These are phyloP conservation scores for Folsomia candida DNA, from an alignment of 2,888 invertebrate genomes.

Conservation along the genomic window DNA sequence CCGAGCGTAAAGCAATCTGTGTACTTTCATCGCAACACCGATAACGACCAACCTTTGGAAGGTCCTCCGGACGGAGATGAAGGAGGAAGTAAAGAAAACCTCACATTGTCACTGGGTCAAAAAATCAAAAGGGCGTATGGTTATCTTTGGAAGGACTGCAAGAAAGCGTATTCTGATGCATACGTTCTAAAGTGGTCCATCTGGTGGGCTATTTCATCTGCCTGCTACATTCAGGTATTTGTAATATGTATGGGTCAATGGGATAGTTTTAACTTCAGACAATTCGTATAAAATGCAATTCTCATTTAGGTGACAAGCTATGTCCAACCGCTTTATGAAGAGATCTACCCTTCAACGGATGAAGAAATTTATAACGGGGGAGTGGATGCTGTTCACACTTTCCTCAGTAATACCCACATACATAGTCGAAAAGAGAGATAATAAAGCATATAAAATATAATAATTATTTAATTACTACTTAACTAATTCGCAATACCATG, in stretches of 20 bases:
- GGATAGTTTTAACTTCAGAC: no score
- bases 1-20: slow-evolving; percentile 63
- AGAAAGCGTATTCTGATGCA: slow-evolving; percentile 61
- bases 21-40: slow-evolving; percentile 48
- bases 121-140: no score
- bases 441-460: not conserved
- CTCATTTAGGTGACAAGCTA: no score
- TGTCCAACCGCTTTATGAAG: slow-evolving; percentile 79
- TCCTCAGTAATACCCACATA: slow-evolving; percentile 55
- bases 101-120: no score
- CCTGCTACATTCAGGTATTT: slow-evolving; percentile 64
- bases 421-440: not conserved
- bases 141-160: slow-evolving; percentile 63
- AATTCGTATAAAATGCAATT: no score
- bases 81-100: not conserved
- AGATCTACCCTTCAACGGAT: slow-evolving; percentile 56
- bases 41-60: no score
- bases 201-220: slow-evolving; percentile 67
- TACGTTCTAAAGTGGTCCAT: slow-evolving; percentile 70
- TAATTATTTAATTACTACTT: no score
- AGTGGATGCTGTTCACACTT: slow-evolving; percentile 68
- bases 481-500: no score
- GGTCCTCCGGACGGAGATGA: no score
- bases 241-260: no score
- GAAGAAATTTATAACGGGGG: slow-evolving; percentile 59